A percentile compares a stretch with the other conserved stretches of the same genome.
phyloP scores from a whole-genome alignment of 2,888 invertebrate species.

The Asteroscopus sphinx region DNA sequence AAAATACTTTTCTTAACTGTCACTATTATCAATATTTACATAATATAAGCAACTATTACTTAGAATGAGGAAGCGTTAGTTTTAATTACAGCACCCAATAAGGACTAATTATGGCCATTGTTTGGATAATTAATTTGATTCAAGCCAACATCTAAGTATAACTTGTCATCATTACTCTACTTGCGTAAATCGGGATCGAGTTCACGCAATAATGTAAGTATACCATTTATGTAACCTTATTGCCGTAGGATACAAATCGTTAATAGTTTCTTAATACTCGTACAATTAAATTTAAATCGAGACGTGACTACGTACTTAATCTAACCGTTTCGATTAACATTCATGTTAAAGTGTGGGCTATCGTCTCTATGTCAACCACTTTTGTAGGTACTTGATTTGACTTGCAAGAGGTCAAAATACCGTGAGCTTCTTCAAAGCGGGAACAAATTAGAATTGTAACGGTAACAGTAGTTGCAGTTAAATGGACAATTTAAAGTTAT shows the following conservation, averaged over 20 bases:
- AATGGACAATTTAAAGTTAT: not conserved
- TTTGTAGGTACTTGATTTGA: slow-evolving; percentile 35
- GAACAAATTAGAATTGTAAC: slow-evolving; percentile 36
- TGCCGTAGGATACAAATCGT: slow-evolving; percentile 32
- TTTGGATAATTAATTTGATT: slow-evolving; percentile 38
- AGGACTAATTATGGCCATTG: slow-evolving; percentile 31
- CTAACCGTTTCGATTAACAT: slow-evolving; percentile 25
- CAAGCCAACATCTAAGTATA: slow-evolving; percentile 18
- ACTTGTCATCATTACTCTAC: slow-evolving; percentile 33
- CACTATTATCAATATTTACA: not conserved
- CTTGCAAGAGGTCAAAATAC: slow-evolving; percentile 34
- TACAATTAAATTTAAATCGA: slow-evolving; percentile 33
- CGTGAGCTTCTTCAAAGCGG: slow-evolving; percentile 22
- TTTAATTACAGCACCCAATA: slow-evolving; percentile 23
- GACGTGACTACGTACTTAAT: slow-evolving; percentile 29
- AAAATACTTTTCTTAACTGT: slow-evolving; percentile 33
- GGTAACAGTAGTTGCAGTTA: slow-evolving; percentile 15
- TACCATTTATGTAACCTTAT: slow-evolving; percentile 37
- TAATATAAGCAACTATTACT: slow-evolving; percentile 18
- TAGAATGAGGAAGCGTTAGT: slow-evolving; percentile 22
- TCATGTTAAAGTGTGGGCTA: slow-evolving; percentile 24
- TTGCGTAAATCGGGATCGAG: slow-evolving; percentile 29
- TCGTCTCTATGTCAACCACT: slow-evolving; percentile 34
- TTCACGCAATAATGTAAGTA: slow-evolving; percentile 17
- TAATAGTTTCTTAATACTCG: slow-evolving; percentile 33